A percentile compares a stretch with the other conserved stretches of the same genome.
Evolutionary conservation across 2,888 invertebrate species (phyloP).

Genomic region (Autographa pulchrina): DNA sequence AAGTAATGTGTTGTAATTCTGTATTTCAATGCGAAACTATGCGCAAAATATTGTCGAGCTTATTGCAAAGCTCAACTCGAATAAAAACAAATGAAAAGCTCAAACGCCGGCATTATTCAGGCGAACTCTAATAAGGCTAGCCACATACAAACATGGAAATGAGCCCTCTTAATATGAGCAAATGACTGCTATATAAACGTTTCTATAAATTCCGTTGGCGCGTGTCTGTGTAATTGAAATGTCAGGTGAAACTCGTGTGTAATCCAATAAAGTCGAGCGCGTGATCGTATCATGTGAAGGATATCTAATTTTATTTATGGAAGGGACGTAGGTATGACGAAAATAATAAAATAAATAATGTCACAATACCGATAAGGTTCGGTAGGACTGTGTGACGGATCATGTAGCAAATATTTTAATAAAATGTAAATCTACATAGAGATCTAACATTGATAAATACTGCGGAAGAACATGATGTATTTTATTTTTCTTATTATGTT

Average conservation of each 20-base stretch:
- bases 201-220: constrained; percentile 39
- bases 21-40: neutral
- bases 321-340: constrained; percentile 5
- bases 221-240: constrained; percentile 61
- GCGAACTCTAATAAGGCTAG: neutral
- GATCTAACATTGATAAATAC: too few relatives aligned
- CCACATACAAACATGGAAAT: constrained; percentile 36
- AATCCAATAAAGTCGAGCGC: constrained; percentile 60
- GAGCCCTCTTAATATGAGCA: constrained; percentile 39
- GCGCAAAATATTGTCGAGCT: neutral
- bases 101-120: neutral
- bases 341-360: neutral
- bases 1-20: neutral
- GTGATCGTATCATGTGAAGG: constrained; percentile 47
- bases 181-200: constrained; percentile 52
- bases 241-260: constrained; percentile 59
- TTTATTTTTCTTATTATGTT: too few relatives aligned
- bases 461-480: too few relatives aligned
- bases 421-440: neutral
- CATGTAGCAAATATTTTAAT: neutral
- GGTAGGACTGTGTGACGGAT: neutral
- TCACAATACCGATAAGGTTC: neutral
- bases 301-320: constrained; percentile 42
- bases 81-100: constrained; percentile 1
- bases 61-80: neutral